Base-by-base conservation (phyloP, 2,888 invertebrate species). In the Ectemnius cavifrons region DNA sequence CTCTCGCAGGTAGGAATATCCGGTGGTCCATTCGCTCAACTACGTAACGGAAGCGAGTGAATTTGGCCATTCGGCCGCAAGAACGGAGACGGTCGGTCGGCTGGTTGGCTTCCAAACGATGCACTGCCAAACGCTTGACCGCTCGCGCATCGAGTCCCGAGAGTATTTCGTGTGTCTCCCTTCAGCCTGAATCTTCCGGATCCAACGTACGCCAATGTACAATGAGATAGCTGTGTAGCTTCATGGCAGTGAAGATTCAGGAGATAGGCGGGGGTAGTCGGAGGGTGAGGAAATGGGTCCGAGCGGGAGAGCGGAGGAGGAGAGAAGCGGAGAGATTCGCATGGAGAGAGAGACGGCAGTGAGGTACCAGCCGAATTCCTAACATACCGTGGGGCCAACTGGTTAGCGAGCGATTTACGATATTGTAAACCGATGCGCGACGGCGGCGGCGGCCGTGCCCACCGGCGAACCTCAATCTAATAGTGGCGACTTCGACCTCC, bases 391-490 rank as follows among this genome's bases (percentile, higher is more conserved):
- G 85, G 86, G 88, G 73, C 89, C 87, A 84, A 89, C 89, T 89
- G 90, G 90, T 90, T 89, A 88, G 89, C 88, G 85, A 87, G 86
- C 88, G 90, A 90, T 90, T 90, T 90, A 90, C 89, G 89, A 89
- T 90, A 90, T 90, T 89, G 89, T 89, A 89, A 90, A 90, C 89
- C 89, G 86, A 90, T 89, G 88, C 37, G 37, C 86, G 87, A 86
- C 85, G 86, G 84, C 82, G 82, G 84, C 82, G 82, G 84, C 75
- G 71, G 86, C 75, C 69, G 78, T 84, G 84, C 87, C 85, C 81
- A 86, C 87, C 86, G 79, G 83, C 81, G 86, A 87, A 88, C 86
- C 88, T 87, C 87, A 85, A 89, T 88, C 86, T 89, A 88, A 87
- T 87, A 89, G 89, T 84, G 85, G 87, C 84, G 86, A 88, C 88